Evolutionary conservation across 2,888 invertebrate species (phyloP), one percentile per base, ranked within the genome.

Genomic region (Caenorhabditis parvicauda): DNA sequence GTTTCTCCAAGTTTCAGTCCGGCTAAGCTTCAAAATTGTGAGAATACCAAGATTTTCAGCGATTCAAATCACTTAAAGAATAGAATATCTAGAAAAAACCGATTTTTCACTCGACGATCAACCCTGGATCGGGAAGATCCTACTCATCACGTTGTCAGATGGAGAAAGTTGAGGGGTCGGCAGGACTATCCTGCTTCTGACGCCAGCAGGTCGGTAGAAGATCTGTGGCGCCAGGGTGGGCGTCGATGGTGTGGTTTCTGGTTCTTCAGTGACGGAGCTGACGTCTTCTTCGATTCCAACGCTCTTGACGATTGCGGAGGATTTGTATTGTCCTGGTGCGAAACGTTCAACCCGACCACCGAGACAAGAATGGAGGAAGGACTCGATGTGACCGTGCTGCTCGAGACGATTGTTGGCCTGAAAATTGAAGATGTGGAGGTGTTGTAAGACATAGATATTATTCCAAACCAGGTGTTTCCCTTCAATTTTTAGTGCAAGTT

Each of bases 321-420:
- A 76, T 45, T 79, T 79, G 59, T 79, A 79, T 49, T 74, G 70
- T 59, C 77, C 76, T 12, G 70, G 66, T 17, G 52, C 54, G 70
- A 74, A 79, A 9, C 69, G 70, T 37, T 79, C 75, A n/a, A 72
- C 58, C 29, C 67, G 68, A 35, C 79, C 79, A 6, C 72, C 68
- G 41, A 79, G 52, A 39, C 79, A 79, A 24, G 67, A 56, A 28
- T 74, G 68, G 45, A 79, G 59, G 70, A 79, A 79, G 25, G 75
- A 67, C 63, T 79, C 79, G 35, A 79, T 72, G 54, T 74, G 72
- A 24, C 79, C 79, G 50, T 74, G 69, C 59, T 77, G 75, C n/a
- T 79, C 76, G 44, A 70, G 54, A 24, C 61, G 57, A 42, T 70
- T 66, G 42, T 63, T 57, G 12, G 60, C 60, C 39, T 52, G 32